Conservation (phyloP, 1,140 invertebrate species). For the Conopomorpha cramerella region DNA sequence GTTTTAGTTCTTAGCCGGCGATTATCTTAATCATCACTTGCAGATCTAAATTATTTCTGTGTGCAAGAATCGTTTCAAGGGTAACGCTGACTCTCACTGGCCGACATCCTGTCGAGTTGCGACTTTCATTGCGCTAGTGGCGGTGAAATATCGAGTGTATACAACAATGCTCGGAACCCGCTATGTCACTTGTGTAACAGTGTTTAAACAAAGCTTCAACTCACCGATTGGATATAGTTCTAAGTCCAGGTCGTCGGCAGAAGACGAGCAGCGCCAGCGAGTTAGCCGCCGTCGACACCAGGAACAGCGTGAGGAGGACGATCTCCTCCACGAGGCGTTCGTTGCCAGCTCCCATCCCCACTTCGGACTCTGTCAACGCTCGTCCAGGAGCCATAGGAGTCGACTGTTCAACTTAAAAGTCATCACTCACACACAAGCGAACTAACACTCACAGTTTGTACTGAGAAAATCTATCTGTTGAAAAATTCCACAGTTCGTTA, state of each 20-base stretch:
- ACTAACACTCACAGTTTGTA: constrained; percentile 39
- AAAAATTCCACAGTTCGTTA: constrained; percentile 23
- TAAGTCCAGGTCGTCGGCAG: constrained; percentile 46
- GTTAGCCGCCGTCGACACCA: constrained; percentile 50
- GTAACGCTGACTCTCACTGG: too few relatives aligned
- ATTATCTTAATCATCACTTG: too few relatives aligned
- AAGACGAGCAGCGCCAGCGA: constrained; percentile 51
- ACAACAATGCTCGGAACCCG: too few relatives aligned
- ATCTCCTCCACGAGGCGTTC: constrained; percentile 47
- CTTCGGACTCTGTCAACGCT: constrained; percentile 32
- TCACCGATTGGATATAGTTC: constrained; percentile 58
- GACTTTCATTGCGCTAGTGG: too few relatives aligned
- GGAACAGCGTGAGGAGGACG: constrained; percentile 39
- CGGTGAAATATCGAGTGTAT: too few relatives aligned
- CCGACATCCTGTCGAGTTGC: too few relatives aligned
- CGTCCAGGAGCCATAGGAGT: constrained; percentile 41
- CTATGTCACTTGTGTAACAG: too few relatives aligned
- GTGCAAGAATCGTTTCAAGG: too few relatives aligned
- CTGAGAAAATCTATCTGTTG: too few relatives aligned
- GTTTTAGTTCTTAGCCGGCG: too few relatives aligned
- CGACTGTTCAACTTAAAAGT: constrained; percentile 36
- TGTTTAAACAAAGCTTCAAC: constrained; percentile 12
- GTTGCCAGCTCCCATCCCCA: constrained; percentile 48
- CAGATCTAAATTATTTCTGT: too few relatives aligned
- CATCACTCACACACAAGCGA: constrained; percentile 49